Percentiles rank a stretch among this genome's conserved stretches.
phyloP scores from a whole-genome alignment of 2,113 vertebrate species.

The Calyptomena viridis region DNA sequence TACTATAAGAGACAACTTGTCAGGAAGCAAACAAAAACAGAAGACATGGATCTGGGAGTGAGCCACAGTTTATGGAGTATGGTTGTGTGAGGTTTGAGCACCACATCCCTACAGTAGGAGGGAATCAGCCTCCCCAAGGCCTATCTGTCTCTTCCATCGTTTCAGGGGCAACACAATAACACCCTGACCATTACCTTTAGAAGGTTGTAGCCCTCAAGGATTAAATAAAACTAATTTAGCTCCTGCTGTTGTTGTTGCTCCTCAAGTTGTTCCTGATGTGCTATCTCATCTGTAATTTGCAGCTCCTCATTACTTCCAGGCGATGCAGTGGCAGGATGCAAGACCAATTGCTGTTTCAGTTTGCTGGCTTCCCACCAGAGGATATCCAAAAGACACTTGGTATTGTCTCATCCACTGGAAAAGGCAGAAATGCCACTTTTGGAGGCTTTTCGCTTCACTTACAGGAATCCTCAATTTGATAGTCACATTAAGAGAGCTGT shows the following conservation, averaged over 20 bases:
- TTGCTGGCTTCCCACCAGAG: background rate
- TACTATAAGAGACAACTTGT: background rate
- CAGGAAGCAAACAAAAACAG: background rate
- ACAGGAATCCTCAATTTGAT: background rate
- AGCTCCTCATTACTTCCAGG: accelerated
- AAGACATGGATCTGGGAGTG: background rate
- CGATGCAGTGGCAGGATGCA: background rate
- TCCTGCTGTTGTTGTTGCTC: background rate
- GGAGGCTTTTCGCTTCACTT: background rate
- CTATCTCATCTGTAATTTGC: background rate
- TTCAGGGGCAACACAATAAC: background rate
- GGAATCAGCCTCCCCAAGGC: background rate
- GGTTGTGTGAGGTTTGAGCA: background rate
- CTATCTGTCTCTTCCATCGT: background rate
- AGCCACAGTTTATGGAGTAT: background rate
- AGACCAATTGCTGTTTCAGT: background rate
- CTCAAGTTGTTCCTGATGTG: background rate
- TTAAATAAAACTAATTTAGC: background rate
- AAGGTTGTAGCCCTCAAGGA: background rate
- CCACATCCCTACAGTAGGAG: background rate
- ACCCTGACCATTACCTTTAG: background rate
- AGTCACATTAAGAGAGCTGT: background rate
- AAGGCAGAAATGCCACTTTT: background rate
- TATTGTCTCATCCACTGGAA: background rate
- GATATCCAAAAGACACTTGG: background rate